These are phyloP conservation scores for Petrolisthes cinctipes DNA, from an alignment of 2,888 invertebrate species.

Conservation along the genomic window DNA sequence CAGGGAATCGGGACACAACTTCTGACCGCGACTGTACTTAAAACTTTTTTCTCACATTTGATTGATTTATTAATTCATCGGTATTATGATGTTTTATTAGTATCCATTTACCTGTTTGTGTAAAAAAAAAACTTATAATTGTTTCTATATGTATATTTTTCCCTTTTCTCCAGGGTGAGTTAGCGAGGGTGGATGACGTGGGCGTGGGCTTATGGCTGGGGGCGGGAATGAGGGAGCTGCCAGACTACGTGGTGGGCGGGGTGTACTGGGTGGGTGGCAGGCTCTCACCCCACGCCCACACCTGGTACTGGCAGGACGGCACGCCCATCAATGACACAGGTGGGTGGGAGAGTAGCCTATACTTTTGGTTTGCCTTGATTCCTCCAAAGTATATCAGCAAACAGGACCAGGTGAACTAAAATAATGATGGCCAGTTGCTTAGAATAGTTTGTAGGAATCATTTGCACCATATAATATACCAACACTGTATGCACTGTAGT, in stretches of 20 bases:
- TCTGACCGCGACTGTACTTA: too few relatives aligned
- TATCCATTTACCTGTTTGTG: not conserved
- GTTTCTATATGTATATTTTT: conserved; percentile 67
- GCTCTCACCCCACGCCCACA: conserved; percentile 67
- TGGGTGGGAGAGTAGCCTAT: conserved; percentile 70
- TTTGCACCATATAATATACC: too few relatives aligned
- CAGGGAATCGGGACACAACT: too few relatives aligned
- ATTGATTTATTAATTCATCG: not conserved
- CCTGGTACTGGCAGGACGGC: conserved; percentile 79
- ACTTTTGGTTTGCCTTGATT: conserved; percentile 68
- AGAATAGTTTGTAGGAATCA: too few relatives aligned
- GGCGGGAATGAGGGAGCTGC: conserved; percentile 78
- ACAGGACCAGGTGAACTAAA: too few relatives aligned
- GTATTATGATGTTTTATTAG: not conserved
- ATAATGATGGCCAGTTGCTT: too few relatives aligned
- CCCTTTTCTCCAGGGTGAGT: conserved; percentile 72
- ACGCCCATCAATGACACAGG: conserved; percentile 76
- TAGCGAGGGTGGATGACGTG: conserved; percentile 78
- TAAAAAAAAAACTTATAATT: not conserved
- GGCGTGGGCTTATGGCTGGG: conserved; percentile 81
- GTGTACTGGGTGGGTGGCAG: conserved; percentile 82
- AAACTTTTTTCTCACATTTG: too few relatives aligned
- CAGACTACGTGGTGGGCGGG: conserved; percentile 80
- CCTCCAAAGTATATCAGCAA: too few relatives aligned
- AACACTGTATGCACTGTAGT: too few relatives aligned